Conservation (phyloP, 2,888 invertebrate species). For the Tubulanus polymorphus region DNA sequence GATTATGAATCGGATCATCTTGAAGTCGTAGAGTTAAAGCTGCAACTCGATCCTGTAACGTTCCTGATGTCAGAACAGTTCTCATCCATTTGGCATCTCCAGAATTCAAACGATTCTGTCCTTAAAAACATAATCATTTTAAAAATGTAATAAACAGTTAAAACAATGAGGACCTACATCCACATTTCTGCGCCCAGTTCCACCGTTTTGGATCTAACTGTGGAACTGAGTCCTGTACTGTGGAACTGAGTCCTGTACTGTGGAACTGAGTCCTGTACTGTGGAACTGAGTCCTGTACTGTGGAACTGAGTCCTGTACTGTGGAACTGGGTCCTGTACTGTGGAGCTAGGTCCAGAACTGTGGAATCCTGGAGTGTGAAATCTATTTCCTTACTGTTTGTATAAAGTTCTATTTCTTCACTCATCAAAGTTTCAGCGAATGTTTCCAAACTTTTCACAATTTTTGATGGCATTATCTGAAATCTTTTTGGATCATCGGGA, state of each 20-base stretch:
- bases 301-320: too few relatives aligned
- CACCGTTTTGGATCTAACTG: not conserved
- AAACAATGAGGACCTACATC: not conserved
- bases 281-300: too few relatives aligned
- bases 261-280: too few relatives aligned
- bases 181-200: too few relatives aligned
- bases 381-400: slow-evolving; percentile 31
- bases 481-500: slow-evolving; percentile 15
- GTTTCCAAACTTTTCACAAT: slow-evolving; percentile 29
- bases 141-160: not conserved
- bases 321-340: too few relatives aligned
- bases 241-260: too few relatives aligned
- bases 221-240: too few relatives aligned
- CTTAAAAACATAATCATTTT: slow-evolving; percentile 50
- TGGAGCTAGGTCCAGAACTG: too few relatives aligned
- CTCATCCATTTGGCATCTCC: slow-evolving; percentile 50
- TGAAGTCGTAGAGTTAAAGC: slow-evolving; percentile 77
- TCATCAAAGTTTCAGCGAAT: slow-evolving; percentile 36
- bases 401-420: slow-evolving; percentile 37
- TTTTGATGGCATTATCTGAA: slow-evolving; percentile 13
- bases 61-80: slow-evolving; percentile 71
- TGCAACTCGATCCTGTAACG: slow-evolving; percentile 79
- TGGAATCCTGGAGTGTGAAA: not conserved
- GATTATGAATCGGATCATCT: slow-evolving; percentile 76
- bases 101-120: slow-evolving; percentile 32